Evolutionary conservation across 2,113 vertebrate genomes (phyloP).

Genomic region (Cheirogaleus medius): DNA sequence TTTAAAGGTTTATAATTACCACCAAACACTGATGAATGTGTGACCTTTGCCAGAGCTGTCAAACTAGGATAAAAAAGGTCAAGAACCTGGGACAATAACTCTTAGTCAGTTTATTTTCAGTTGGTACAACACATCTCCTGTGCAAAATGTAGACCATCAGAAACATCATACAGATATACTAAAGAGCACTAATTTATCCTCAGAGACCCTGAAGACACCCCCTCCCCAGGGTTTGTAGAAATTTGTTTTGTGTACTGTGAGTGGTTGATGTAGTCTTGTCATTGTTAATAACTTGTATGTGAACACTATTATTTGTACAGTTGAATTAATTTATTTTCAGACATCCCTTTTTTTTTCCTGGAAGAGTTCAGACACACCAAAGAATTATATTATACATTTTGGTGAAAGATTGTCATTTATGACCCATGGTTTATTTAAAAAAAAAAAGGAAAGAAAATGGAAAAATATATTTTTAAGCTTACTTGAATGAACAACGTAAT

Average conservation of each 20-base stretch:
- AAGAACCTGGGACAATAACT: constrained; percentile 75
- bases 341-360: constrained; percentile 81
- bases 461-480: constrained; percentile 87
- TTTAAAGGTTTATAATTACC: constrained; percentile 72
- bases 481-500: constrained; percentile 96
- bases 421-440: constrained; percentile 89
- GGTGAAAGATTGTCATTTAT: constrained; percentile 92
- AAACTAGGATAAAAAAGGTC: constrained; percentile 71
- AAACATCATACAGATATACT: constrained; percentile 88
- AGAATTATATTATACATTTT: constrained; percentile 95
- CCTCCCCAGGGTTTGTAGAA: constrained; percentile 92
- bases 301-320: constrained; percentile 94
- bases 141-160: constrained; percentile 74
- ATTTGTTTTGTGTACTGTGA: constrained; percentile 93
- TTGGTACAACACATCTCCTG: constrained; percentile 74
- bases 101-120: constrained; percentile 75
- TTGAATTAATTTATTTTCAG: constrained; percentile 99
- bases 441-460: constrained; percentile 54
- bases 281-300: constrained; percentile 88
- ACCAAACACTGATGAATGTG: constrained; percentile 71
- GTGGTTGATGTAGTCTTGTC: constrained; percentile 93
- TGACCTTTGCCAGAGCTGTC: constrained; percentile 80
- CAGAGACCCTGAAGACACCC: constrained; percentile 92
- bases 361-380: constrained; percentile 97
- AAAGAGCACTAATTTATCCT: constrained; percentile 94